Percentiles rank a stretch among this genome's conserved stretches.
Evolutionary conservation across 2,797 vertebrate genomes (phyloP).

Genomic region (Sebastes melanostomus): DNA sequence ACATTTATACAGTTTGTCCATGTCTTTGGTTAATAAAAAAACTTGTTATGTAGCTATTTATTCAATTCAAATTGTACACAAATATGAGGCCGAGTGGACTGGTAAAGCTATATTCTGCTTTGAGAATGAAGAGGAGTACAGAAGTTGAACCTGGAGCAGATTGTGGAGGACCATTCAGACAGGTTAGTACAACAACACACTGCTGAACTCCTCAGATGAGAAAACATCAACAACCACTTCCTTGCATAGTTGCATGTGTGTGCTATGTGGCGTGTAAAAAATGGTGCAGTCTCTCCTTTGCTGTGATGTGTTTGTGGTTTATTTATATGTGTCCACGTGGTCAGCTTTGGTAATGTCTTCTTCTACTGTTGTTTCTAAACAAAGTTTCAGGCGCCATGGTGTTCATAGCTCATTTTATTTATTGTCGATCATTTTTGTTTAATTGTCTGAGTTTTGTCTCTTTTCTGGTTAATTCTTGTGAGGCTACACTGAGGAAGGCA

Average conservation of each 20-base stretch:
- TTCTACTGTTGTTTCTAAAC: not conserved
- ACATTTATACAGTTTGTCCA: too few species aligned
- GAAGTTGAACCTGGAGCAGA: not conserved
- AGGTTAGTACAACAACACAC: not conserved
- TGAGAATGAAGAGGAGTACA: not conserved
- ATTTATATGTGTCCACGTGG: not conserved
- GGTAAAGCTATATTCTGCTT: not conserved
- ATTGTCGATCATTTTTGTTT: not conserved
- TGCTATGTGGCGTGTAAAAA: not conserved
- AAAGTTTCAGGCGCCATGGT: not conserved
- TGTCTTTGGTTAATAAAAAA: too few species aligned
- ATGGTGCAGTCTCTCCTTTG: not conserved
- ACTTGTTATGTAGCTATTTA: too few species aligned
- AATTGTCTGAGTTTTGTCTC: not conserved
- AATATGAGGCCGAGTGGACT: too few species aligned
- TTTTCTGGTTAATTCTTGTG: not conserved
- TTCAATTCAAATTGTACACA: too few species aligned
- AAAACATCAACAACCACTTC: not conserved
- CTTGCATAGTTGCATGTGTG: not conserved
- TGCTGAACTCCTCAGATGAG: too few species aligned
- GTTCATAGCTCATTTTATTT: not conserved
- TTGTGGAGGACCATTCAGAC: not conserved
- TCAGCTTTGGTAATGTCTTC: not conserved
- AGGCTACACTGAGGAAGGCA: too few species aligned
- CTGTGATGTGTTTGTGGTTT: not conserved